Evolutionary conservation across 2,888 invertebrate genomes (phyloP).

Genomic region (Myathropa florea): DNA sequence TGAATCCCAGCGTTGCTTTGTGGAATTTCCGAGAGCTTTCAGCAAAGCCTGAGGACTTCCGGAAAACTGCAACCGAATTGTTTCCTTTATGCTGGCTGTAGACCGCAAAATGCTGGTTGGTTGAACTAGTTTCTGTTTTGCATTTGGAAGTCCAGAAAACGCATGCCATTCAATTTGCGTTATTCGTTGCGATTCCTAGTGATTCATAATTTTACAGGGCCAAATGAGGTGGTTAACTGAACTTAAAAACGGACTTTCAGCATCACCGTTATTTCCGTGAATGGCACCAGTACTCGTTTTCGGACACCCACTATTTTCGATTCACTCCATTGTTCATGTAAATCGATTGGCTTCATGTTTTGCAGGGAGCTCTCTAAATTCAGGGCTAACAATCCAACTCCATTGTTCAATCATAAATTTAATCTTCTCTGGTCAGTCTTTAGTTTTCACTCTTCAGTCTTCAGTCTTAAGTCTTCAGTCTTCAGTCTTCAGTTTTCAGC

Average conservation of each 20-base stretch:
- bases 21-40: neutral
- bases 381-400: too few relatives aligned
- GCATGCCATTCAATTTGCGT: neutral
- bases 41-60: neutral
- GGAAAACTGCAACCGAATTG: conserved; percentile 5
- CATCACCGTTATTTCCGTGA: too few relatives aligned
- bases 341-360: too few relatives aligned
- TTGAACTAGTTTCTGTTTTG: neutral
- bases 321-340: too few relatives aligned
- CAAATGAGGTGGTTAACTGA: too few relatives aligned
- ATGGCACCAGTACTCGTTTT: too few relatives aligned
- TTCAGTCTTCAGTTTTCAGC: neutral
- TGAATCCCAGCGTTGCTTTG: neutral
- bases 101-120: neutral
- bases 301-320: too few relatives aligned
- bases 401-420: too few relatives aligned
- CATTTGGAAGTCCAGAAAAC: neutral
- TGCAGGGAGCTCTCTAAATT: too few relatives aligned
- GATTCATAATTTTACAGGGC: too few relatives aligned
- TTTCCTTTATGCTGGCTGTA: conserved; percentile 1
- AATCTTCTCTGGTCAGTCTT: neutral
- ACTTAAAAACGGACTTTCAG: too few relatives aligned
- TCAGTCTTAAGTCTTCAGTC: neutral
- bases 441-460: neutral
- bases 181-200: neutral